Base-by-base conservation (phyloP, 2,113 vertebrate genomes). In the Rhegmatorhina hoffmannsi region DNA sequence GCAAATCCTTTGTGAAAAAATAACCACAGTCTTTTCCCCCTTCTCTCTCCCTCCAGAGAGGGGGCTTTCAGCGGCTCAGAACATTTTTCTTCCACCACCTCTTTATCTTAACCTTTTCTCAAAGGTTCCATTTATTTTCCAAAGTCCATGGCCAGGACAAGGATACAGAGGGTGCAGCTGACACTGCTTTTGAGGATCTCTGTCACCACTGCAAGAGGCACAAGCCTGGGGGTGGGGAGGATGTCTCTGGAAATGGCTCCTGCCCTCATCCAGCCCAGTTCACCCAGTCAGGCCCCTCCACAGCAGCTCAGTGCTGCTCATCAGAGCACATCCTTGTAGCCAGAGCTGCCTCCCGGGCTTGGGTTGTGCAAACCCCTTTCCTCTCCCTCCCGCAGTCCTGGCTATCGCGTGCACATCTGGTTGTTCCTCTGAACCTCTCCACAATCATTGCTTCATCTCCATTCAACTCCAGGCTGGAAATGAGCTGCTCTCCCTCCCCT, bases 1-100 rank as follows among this genome's bases (percentile, higher is more conserved):
- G 78, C 90, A 95, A 96, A 92, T 89, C 81, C 90, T 79, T 62
- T 64, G 47, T 90, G 84, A 94, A 96, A 97, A 94, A n/a, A 49
- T 18, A 87, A 47, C 38, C 40, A 73, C 36, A 53, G 14, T 38
- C 44, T 89, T 33, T 14, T 10, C 6, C 47, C 25, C 10, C 4
- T 67, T 67, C 14, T 52, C 29, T 69, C 7, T 82, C 4, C 15
- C 10, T 8, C 0, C 6, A 58, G 58, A 79, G 66, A 76, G 3
- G 16, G 10, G 23, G 23, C n/a, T 87, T 90, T 91, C 69, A 68
- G 60, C 74, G 64, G 18, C 81, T 79, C 58, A 79, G 58, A 49
- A 29, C 15, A 40, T 85, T 94, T 94, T 83, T 87, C 89, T 92
- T 73, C 38, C 0, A 4, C 46, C 80, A 36, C 58, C 49, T 73